Evolutionary conservation across 2,888 invertebrate species (phyloP), one percentile per base, ranked within the genome.

Genomic region (Drosophila stalkeri): DNA sequence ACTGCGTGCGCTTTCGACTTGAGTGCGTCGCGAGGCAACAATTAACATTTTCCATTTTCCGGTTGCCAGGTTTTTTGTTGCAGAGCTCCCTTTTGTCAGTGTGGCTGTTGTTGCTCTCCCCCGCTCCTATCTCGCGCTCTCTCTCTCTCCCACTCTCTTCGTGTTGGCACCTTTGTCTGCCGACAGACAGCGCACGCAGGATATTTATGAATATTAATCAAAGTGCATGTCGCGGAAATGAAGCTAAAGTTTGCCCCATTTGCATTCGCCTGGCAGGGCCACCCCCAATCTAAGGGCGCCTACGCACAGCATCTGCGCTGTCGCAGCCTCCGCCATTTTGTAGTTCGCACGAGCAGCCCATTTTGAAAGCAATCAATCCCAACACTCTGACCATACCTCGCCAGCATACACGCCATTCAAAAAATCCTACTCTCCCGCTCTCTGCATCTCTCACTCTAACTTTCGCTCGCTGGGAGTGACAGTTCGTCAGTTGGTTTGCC

Each of bases 41-140:
- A 91, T 91, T 91, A 91, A 91, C 77, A 88, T 86, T 90, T 90
- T 81, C 81, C 83, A 90, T 90, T 91, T 90, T 89, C 90, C 89
- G 89, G 81, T 82, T 87, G 83, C 81, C 79, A 71, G 81, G 60
- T 72, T 74, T 80, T 51, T 80, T 75, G 70, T 65, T 55, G 57
- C 60, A 31, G 47, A 51, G 51, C 62, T 41, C 39, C 51, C 20
- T 63, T 60, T 67, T 49, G 59, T 68, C 64, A 47, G 46, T 27
- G 37, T 33, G 57, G 54, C 41, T 57, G 41, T 33, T 61, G 54
- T 41, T 47, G 33, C 71, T 35, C 39, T 16, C 20, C 5, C 46
- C n/a, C 37, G n/a, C n/a, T 20, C 47, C 18, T 8, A 16, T 9
- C 4, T 9, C 7, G 3, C 9, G 35, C 41, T 20, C 33, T 52